Conservation (phyloP, 2,113 vertebrate genomes). For the Scomber colias region DNA sequence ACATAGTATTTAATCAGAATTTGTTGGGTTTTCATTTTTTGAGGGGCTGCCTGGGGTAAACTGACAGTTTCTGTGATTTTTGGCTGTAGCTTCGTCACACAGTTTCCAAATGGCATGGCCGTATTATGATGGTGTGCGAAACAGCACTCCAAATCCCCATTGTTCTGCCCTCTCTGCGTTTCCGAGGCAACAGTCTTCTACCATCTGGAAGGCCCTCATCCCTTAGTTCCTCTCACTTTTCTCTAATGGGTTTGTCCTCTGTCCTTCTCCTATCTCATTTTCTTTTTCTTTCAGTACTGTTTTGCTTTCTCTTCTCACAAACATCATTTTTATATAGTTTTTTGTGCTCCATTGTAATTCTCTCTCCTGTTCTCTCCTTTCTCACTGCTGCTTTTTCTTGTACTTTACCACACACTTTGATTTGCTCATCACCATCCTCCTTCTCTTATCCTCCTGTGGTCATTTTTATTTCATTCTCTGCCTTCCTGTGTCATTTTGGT, state of each 20-base stretch:
- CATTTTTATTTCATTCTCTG: constrained; percentile 31
- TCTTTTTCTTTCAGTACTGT: constrained; percentile 19
- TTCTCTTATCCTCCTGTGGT: constrained; percentile 29
- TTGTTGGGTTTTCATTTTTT: not conserved
- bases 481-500: not conserved
- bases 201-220: constrained; percentile 79
- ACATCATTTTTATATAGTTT: constrained; percentile 8
- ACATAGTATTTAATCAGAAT: constrained; percentile 26
- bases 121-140: constrained; percentile 74
- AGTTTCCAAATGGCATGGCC: constrained; percentile 69
- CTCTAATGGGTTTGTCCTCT: constrained; percentile 67
- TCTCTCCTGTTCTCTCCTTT: constrained; percentile 9
- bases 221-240: constrained; percentile 67
- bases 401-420: constrained; percentile 11
- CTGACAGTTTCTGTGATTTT: constrained; percentile 24
- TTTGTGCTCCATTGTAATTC: constrained; percentile 20
- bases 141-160: constrained; percentile 78
- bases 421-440: not conserved
- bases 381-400: not conserved
- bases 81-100: constrained; percentile 38
- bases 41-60: constrained; percentile 31
- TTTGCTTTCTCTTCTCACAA: constrained; percentile 23
- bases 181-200: constrained; percentile 78
- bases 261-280: constrained; percentile 43
- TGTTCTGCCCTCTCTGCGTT: constrained; percentile 81